These are phyloP conservation scores for Harpagus bidentatus DNA, from an alignment of 2,113 vertebrate species.

Conservation along the genomic window DNA sequence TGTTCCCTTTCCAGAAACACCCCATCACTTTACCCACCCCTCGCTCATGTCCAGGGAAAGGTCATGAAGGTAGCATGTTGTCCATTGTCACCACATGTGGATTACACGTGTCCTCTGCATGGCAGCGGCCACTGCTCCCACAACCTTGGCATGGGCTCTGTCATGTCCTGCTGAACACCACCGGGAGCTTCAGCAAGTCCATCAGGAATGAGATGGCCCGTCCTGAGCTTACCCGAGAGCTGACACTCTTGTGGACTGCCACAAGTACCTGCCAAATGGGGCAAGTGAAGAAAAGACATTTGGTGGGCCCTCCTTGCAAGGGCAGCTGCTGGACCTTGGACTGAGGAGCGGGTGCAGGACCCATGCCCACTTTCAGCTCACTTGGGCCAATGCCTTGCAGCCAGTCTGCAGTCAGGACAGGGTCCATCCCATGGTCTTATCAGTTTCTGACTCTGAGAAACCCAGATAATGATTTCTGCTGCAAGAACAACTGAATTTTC, in stretches of 20 bases:
- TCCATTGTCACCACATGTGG: accelerated
- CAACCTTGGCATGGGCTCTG: neutral
- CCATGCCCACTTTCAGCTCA: neutral
- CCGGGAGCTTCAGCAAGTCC: neutral
- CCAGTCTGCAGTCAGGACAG: neutral
- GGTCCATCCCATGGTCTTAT: neutral
- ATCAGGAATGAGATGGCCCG: neutral
- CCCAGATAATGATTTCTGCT: neutral
- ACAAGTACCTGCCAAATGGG: neutral
- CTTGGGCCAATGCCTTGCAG: neutral
- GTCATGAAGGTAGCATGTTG: neutral
- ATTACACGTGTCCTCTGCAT: neutral
- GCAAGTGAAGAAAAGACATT: accelerated
- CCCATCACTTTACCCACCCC: neutral
- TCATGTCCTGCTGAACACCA: neutral
- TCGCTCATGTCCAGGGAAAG: neutral
- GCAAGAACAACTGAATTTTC: neutral
- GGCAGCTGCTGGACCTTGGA: neutral
- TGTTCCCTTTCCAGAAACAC: neutral
- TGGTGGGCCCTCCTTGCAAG: neutral
- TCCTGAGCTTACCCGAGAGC: neutral
- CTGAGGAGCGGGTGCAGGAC: neutral
- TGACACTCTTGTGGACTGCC: neutral
- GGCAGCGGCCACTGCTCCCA: neutral
- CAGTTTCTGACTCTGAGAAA: neutral